These are phyloP conservation scores for Beaufortia kweichowensis DNA, from an alignment of 2,113 vertebrate genomes.

Conservation along the genomic window DNA sequence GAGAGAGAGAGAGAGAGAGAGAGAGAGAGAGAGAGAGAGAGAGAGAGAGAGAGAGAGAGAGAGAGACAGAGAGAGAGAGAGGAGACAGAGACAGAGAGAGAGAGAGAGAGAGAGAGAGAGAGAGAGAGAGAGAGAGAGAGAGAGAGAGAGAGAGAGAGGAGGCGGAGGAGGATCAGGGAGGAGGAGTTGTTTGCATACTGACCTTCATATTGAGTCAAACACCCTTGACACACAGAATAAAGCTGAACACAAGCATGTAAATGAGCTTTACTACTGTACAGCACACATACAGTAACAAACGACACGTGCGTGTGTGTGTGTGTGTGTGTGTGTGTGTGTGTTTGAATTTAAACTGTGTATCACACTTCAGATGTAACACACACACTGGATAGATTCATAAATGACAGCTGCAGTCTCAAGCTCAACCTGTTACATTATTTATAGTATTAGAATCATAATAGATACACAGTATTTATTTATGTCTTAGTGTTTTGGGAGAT, in stretches of 20 bases:
- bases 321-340: too few species aligned
- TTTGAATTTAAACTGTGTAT: too few species aligned
- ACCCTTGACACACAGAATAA: slow-evolving; percentile 19
- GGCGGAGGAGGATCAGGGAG: neutral
- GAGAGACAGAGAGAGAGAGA: slow-evolving; percentile 15
- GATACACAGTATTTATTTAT: neutral
- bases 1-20: slow-evolving; percentile 12
- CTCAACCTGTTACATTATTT: too few species aligned
- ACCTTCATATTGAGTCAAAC: slow-evolving; percentile 35
- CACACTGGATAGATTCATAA: too few species aligned
- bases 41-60: slow-evolving; percentile 8
- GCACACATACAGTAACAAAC: neutral
- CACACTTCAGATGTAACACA: too few species aligned
- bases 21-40: slow-evolving; percentile 11
- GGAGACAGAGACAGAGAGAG: slow-evolving; percentile 21
- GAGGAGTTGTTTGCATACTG: neutral
- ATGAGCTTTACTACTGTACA: slow-evolving; percentile 10
- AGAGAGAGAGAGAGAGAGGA: too few species aligned
- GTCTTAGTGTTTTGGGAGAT: neutral
- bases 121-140: neutral
- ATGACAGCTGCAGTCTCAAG: too few species aligned
- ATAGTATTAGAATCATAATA: too few species aligned
- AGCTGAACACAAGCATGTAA: neutral
- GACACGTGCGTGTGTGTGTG: too few species aligned
- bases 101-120: slow-evolving; percentile 11